Evolutionary conservation across 1,140 invertebrate species (phyloP).

Genomic region (Drosophila arizonae): DNA sequence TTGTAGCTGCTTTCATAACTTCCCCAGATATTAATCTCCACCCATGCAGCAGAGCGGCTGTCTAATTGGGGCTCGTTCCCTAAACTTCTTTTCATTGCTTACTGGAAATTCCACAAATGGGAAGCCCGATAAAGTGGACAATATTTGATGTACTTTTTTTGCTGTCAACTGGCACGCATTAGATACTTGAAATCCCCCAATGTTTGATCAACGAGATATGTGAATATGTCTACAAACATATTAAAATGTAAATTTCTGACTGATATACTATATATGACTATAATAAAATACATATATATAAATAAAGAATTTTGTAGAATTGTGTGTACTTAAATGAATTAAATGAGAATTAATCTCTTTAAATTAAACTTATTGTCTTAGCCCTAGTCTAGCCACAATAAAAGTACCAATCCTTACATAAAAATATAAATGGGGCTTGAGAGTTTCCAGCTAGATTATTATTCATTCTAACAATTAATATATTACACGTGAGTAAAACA

Average conservation of each 20-base stretch:
- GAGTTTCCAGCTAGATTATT: too few relatives aligned
- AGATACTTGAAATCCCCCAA: slow-evolving; percentile 18
- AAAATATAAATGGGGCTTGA: too few relatives aligned
- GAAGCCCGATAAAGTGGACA: slow-evolving; percentile 7
- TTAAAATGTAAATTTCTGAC: background rate
- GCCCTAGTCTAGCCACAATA: too few relatives aligned
- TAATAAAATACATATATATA: too few relatives aligned
- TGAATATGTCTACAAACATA: background rate
- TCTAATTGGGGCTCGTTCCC: background rate
- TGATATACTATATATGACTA: background rate
- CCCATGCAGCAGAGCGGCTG: background rate
- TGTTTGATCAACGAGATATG: slow-evolving; percentile 14
- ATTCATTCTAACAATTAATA: background rate
- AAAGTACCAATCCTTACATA: too few relatives aligned
- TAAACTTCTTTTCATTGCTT: slow-evolving; percentile 4
- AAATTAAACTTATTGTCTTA: too few relatives aligned
- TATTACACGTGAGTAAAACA: background rate
- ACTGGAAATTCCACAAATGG: slow-evolving; percentile 7
- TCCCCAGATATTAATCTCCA: slow-evolving; percentile 19
- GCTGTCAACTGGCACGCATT: slow-evolving; percentile 7
- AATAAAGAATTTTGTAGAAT: too few relatives aligned
- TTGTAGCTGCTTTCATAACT: slow-evolving; percentile 16
- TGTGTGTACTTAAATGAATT: too few relatives aligned
- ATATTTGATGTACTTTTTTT: background rate
- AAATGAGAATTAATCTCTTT: too few relatives aligned